Percentiles rank a stretch among this genome's conserved stretches.
phyloP scores from a whole-genome alignment of 1,140 invertebrate species.

The Ericerus pela region DNA sequence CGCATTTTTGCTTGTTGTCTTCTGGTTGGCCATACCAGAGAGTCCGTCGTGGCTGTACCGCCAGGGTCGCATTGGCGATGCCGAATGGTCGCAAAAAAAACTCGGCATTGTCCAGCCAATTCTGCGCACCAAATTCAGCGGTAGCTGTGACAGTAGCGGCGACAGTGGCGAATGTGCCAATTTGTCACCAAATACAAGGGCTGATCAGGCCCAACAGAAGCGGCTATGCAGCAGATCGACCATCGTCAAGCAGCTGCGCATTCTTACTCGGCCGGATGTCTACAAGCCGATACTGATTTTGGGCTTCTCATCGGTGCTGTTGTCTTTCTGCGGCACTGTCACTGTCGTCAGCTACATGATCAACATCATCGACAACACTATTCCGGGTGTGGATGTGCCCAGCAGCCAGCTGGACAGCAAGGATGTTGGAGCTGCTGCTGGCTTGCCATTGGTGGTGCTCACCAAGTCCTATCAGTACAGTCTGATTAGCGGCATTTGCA shows the following conservation, averaged over 20 bases:
- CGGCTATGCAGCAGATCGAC: no score
- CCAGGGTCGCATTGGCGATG: conserved; percentile 37
- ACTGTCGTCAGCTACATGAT: conserved; percentile 53
- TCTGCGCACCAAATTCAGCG: conserved; percentile 25
- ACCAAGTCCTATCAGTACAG: conserved; percentile 24
- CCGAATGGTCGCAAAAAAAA: conserved; percentile 35
- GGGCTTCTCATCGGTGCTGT: conserved; percentile 51
- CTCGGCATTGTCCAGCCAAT: conserved; percentile 37
- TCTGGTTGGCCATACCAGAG: conserved; percentile 55
- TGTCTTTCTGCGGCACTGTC: conserved; percentile 58
- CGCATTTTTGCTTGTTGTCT: no score
- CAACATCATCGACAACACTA: conserved; percentile 33
- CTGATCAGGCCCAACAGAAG: no score
- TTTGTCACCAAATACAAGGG: no score
- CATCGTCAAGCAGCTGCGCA: no score
- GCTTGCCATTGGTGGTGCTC: no score
- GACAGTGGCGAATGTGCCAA: no score
- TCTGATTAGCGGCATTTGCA: conserved; percentile 36
- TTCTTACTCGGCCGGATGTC: conserved; percentile 15
- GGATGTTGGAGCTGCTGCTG: no score
- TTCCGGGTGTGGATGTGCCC: no score
- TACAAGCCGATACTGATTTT: conserved; percentile 47
- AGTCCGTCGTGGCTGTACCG: conserved; percentile 51
- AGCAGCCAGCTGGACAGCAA: no score
- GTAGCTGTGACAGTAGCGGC: no score